A percentile compares a stretch with the other conserved stretches of the same genome.
Evolutionary conservation across 1,140 invertebrate species (phyloP).

Genomic region (Drosophila parabipectinata): DNA sequence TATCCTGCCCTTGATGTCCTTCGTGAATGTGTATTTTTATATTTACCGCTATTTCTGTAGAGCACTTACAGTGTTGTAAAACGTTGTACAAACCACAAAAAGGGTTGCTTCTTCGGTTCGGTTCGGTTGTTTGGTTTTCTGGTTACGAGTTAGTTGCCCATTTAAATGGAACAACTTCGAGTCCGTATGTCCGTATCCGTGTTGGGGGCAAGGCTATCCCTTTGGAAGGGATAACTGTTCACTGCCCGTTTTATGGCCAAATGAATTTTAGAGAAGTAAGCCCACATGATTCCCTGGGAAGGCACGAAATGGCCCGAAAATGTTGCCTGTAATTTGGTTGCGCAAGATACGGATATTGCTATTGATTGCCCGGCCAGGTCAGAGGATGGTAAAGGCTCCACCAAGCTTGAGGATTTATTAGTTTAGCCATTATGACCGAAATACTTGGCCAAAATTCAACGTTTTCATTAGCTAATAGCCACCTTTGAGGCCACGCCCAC

Average conservation of each 20-base stretch:
- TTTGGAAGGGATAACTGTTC: neutral
- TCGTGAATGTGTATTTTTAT: constrained; percentile 66
- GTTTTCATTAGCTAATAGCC: constrained; percentile 49
- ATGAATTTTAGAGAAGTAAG: constrained; percentile 75
- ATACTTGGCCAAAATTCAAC: no score
- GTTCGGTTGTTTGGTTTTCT: constrained; percentile 11
- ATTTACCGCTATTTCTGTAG: constrained; percentile 79
- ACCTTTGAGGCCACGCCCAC: constrained; percentile 33
- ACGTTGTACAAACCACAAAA: constrained; percentile 72
- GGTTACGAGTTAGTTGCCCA: constrained; percentile 75
- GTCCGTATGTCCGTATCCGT: neutral
- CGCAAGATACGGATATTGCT: constrained; percentile 9
- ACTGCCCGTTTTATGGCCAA: constrained; percentile 66
- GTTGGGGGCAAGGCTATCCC: neutral
- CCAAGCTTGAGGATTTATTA: neutral
- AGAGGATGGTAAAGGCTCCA: neutral
- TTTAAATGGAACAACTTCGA: constrained; percentile 54
- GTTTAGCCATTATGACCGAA: neutral
- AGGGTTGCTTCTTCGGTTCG: constrained; percentile 30
- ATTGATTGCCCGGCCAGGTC: constrained; percentile 13
- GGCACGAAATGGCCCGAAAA: neutral
- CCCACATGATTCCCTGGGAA: constrained; percentile 65
- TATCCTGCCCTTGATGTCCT: neutral
- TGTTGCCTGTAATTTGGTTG: constrained; percentile 14
- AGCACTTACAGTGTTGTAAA: constrained; percentile 78